Evolutionary conservation across 2,888 invertebrate species (phyloP).

Genomic region (Oscheius sp.): DNA sequence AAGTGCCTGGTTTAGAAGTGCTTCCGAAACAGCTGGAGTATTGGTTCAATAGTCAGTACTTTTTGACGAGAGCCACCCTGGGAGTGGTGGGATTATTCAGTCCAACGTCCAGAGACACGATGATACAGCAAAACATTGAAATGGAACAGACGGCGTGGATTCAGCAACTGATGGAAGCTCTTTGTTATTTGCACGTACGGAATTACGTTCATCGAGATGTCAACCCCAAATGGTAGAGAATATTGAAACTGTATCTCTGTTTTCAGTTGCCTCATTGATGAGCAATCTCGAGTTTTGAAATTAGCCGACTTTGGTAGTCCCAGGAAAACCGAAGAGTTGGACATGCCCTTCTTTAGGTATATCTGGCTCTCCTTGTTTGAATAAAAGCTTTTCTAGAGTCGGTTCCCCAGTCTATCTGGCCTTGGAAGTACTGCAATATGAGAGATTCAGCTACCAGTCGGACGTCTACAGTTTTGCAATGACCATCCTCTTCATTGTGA

Average conservation of each 20-base stretch:
- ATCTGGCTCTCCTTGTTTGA: background rate
- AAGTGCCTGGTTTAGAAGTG: no score
- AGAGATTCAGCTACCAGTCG: background rate
- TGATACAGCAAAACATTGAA: background rate
- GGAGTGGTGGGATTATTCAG: no score
- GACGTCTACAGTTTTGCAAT: conserved; percentile 3
- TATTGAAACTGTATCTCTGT: background rate
- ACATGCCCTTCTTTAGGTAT: background rate
- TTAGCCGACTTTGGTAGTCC: conserved; percentile 7
- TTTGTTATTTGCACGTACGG: background rate
- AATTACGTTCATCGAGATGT: background rate
- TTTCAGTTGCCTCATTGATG: background rate
- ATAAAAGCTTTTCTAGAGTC: no score
- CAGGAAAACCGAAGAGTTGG: background rate
- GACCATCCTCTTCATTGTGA: background rate
- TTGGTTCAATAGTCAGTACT: no score
- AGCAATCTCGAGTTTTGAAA: background rate
- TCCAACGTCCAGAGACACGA: no score
- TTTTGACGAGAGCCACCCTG: no score
- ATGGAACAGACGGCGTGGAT: background rate
- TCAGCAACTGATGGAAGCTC: background rate
- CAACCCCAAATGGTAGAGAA: background rate
- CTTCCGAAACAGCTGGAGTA: no score
- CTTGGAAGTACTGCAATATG: background rate
- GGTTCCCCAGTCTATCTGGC: no score